Percentiles rank a stretch among this genome's conserved stretches.
These are phyloP conservation scores for Chionis minor DNA, from an alignment of 2,113 vertebrate genomes.

Conservation along the genomic window DNA sequence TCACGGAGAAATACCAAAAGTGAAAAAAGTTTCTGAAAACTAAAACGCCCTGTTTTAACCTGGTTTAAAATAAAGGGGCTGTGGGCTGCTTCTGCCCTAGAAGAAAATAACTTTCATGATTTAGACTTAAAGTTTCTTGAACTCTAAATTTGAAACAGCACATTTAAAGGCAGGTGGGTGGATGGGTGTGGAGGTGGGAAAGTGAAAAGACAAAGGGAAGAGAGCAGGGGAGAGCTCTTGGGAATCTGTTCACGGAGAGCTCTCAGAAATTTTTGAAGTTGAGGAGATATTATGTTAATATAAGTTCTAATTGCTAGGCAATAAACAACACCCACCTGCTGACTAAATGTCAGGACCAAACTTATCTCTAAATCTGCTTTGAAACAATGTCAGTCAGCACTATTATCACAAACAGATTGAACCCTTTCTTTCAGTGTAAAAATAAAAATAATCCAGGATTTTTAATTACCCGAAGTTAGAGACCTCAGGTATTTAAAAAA, in stretches of 20 bases:
- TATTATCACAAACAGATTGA: slow-evolving; percentile 48
- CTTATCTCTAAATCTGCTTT: slow-evolving; percentile 61
- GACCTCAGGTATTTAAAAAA: neutral
- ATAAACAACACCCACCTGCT: slow-evolving; percentile 73
- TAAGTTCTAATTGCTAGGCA: slow-evolving; percentile 73
- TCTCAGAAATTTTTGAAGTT: slow-evolving; percentile 48
- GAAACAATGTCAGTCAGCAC: slow-evolving; percentile 62
- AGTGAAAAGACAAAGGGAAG: slow-evolving; percentile 76
- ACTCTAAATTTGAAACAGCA: slow-evolving; percentile 74
- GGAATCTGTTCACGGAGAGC: slow-evolving; percentile 51
- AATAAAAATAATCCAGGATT: neutral
- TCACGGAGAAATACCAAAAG: neutral
- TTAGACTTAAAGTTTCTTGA: slow-evolving; percentile 74
- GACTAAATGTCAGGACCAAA: slow-evolving; percentile 73
- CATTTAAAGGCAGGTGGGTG: slow-evolving; percentile 75
- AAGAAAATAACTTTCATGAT: slow-evolving; percentile 63
- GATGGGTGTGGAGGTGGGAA: slow-evolving; percentile 74
- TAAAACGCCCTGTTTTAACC: neutral
- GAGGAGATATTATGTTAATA: slow-evolving; percentile 72
- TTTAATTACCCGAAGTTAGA: neutral
- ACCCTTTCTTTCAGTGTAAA: neutral
- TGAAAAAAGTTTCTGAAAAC: slow-evolving; percentile 22
- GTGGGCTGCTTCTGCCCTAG: slow-evolving; percentile 38
- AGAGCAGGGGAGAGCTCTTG: slow-evolving; percentile 54
- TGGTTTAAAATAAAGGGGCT: slow-evolving; percentile 36